A percentile compares a stretch with the other conserved stretches of the same genome.
Conservation (phyloP, 2,113 vertebrate species). For the Pseudorhombus dupliciocellatus region DNA sequence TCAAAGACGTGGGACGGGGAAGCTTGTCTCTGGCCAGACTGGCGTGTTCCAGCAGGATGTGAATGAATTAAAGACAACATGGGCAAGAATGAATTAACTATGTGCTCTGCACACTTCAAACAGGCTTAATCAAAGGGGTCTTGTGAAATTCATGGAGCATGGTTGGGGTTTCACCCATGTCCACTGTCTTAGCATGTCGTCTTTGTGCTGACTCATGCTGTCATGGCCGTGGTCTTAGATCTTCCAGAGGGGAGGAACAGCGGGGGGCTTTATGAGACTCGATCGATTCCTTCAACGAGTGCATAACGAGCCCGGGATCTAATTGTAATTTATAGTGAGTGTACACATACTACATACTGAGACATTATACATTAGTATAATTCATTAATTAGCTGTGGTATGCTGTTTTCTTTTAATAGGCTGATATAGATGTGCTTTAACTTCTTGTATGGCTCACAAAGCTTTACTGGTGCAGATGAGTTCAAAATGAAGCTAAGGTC, state of each 20-base stretch:
- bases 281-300: not conserved
- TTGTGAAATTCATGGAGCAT: constrained; percentile 27
- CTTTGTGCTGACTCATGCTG: constrained; percentile 52
- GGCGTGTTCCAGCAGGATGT: constrained; percentile 42
- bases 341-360: not conserved
- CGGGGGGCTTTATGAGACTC: not conserved
- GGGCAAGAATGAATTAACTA: constrained; percentile 72
- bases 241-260: constrained; percentile 14
- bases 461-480: not conserved
- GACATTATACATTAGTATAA: no score
- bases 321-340: not conserved
- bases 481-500: not conserved
- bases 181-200: constrained; percentile 43
- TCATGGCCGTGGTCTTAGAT: constrained; percentile 44
- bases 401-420: not conserved
- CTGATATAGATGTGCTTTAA: not conserved
- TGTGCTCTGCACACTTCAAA: constrained; percentile 60
- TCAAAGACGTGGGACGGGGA: constrained; percentile 30
- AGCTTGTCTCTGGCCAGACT: constrained; percentile 2
- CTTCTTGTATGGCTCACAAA: not conserved
- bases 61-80: constrained; percentile 68
- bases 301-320: constrained; percentile 1
- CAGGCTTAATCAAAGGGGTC: constrained; percentile 59
- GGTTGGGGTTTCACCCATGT: constrained; percentile 16
- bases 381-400: not conserved